Base-by-base conservation (phyloP, 92 coral and sea anemone genomes). In the Epizoanthus ramosus region DNA sequence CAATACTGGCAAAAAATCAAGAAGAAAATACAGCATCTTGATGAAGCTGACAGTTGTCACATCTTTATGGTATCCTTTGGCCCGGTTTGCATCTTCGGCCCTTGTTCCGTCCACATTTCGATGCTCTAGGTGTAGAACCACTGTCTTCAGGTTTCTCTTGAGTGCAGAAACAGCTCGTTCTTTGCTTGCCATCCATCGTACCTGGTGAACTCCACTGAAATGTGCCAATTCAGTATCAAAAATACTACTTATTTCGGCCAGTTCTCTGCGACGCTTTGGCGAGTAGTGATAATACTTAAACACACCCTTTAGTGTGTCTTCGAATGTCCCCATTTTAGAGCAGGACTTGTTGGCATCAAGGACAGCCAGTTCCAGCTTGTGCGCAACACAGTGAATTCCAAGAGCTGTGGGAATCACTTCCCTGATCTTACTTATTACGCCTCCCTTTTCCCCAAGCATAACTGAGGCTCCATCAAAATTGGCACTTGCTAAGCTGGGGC, bases 351-450 rank as follows among this genome's bases (percentile, higher is more conserved):
- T 81, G 68, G 83, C 83, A 82, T 87, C 87, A 7, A 87, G 85
- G 18, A 73, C 87, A 60, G 90, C 90, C 59, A 87, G 79, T 50
- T 87, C 87, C 6, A 87, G 87, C 10, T 76, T 87, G 67, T 66
- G 87, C 81, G 90, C 87, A 0, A 87, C 87, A 74, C 87, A 87
- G 79, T 87, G 87, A 74, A 67, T 87, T 56, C 85, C 87, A 3
- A 83, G 65, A 19, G 76, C 85, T 45, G 66, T 21, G 0, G 72
- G 70, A 8, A 83, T 73, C 10, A 83, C 81, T 58, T 73, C 74
- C 74, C 39, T 83, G 37, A 87, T 87, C n/a, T 79, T 52, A 57
- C 39, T 71, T 18, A 64, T 17, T 21, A 73, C 87, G 23, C 90
- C 79, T 52, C 87, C 80, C 18, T 15, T 54, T 12, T 82, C 66